phyloP scores from a whole-genome alignment of 2,113 vertebrate genomes.

The Etheostoma cragini region DNA sequence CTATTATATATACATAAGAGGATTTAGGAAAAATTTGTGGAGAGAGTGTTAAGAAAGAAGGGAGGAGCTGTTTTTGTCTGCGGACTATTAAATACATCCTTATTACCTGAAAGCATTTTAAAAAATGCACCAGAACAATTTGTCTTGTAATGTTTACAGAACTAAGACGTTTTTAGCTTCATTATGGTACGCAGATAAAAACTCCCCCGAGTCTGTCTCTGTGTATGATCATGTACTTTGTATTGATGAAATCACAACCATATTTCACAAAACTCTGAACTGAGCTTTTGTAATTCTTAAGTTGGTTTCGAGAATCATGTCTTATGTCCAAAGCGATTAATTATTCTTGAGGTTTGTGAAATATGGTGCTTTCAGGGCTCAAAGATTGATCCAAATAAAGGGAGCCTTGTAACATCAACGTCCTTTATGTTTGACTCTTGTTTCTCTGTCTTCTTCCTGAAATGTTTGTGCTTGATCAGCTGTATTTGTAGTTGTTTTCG shows the following conservation, averaged over 20 bases:
- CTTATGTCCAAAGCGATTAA: background rate
- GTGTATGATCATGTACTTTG: background rate
- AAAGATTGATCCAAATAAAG: constrained; percentile 40
- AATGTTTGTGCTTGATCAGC: constrained; percentile 28
- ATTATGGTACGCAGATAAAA: constrained; percentile 43
- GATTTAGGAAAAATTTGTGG: background rate
- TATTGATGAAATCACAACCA: constrained; percentile 16
- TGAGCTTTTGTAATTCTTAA: background rate
- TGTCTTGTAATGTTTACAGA: background rate
- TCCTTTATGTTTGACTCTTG: constrained; percentile 15
- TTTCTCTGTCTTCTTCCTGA: background rate
- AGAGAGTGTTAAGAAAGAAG: constrained; percentile 26
- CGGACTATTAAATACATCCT: constrained; percentile 14
- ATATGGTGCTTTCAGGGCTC: constrained; percentile 18
- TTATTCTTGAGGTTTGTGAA: constrained; percentile 43
- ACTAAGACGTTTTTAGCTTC: background rate
- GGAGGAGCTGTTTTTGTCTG: constrained; percentile 18
- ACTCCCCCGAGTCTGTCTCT: constrained; percentile 17
- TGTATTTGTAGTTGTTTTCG: constrained; percentile 46
- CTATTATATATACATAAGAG: background rate
- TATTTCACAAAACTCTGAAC: constrained; percentile 53
- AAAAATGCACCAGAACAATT: constrained; percentile 3
- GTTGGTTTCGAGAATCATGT: constrained; percentile 1
- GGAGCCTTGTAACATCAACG: constrained; percentile 26
- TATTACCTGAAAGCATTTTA: background rate